phyloP scores from a whole-genome alignment of 2,113 vertebrate species.

The Lynx canadensis region DNA sequence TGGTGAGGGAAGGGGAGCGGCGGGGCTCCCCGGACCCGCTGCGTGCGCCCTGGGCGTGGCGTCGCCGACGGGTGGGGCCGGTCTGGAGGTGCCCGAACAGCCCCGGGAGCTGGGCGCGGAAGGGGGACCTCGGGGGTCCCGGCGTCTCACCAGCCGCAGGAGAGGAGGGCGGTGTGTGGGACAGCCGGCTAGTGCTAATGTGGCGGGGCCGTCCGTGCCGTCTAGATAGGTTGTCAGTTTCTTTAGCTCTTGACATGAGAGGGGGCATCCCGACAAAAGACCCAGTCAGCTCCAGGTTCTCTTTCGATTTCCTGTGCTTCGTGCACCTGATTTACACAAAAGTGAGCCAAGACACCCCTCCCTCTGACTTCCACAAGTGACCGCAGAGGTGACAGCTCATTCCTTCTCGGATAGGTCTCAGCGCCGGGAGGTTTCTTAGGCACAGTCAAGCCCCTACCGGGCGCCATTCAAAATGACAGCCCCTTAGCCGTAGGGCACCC shows the following conservation, averaged over 20 bases:
- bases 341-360: not conserved
- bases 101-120: not conserved
- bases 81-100: accelerated
- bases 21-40: accelerated
- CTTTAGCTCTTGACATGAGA: not conserved
- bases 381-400: not conserved
- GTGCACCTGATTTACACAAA: not conserved
- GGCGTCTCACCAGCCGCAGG: not conserved
- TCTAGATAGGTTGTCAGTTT: not conserved
- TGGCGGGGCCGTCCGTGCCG: too few species aligned
- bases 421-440: not conserved
- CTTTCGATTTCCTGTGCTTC: not conserved
- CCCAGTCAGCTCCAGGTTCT: not conserved
- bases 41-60: too few species aligned
- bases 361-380: not conserved
- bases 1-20: not conserved
- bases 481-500: not conserved
- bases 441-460: not conserved
- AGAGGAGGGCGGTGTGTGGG: accelerated
- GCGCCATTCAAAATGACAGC: not conserved
- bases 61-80: not conserved
- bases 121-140: not conserved
- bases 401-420: not conserved
- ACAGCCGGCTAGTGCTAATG: accelerated
- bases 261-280: not conserved